These are phyloP conservation scores for Baronia brevicornis DNA, from an alignment of 2,888 invertebrate species.

Conservation along the genomic window DNA sequence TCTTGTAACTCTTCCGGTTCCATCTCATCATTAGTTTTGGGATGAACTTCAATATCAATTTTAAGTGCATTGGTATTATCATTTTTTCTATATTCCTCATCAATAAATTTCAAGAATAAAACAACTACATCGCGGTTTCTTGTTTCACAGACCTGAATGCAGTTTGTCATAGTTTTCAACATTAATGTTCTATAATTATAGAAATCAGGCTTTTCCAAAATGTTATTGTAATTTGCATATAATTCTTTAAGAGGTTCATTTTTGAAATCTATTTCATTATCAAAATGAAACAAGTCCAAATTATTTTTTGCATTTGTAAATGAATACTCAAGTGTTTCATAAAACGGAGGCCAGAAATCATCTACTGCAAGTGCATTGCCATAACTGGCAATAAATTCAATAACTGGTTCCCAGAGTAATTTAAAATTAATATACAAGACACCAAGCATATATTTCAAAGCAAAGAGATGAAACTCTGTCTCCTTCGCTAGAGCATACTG, in stretches of 20 bases:
- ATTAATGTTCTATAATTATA: constrained; percentile 85
- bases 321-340: constrained; percentile 73
- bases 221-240: constrained; percentile 52
- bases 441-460: constrained; percentile 87
- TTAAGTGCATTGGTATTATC: constrained; percentile 50
- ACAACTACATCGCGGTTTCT: constrained; percentile 87
- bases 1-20: constrained; percentile 42
- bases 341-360: constrained; percentile 85
- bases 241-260: constrained; percentile 43
- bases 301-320: constrained; percentile 60
- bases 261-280: constrained; percentile 46
- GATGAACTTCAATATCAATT: constrained; percentile 77
- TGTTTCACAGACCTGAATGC: constrained; percentile 84
- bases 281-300: constrained; percentile 43
- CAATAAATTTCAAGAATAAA: constrained; percentile 87
- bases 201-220: constrained; percentile 79
- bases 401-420: constrained; percentile 89
- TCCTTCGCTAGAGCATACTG: constrained; percentile 74
- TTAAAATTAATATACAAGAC: constrained; percentile 91
- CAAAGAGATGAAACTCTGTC: constrained; percentile 77
- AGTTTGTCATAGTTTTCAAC: constrained; percentile 85
- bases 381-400: constrained; percentile 83
- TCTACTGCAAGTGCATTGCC: constrained; percentile 76
- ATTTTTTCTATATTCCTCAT: constrained; percentile 71
- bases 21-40: constrained; percentile 50